phyloP scores from a whole-genome alignment of 2,888 invertebrate species.

The Drosophila nigritarsus region DNA sequence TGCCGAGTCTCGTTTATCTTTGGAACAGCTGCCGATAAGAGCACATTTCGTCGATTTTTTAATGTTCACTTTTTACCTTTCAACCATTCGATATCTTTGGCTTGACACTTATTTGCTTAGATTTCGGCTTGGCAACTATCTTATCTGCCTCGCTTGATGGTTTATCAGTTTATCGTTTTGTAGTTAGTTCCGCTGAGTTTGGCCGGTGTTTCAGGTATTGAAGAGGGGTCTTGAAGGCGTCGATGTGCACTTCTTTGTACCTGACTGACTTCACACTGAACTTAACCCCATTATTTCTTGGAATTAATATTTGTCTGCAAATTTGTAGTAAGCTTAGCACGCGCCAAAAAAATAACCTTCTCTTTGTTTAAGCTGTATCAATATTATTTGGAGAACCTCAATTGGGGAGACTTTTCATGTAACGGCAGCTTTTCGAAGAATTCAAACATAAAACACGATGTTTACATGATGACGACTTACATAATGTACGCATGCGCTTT shows the following conservation, averaged over 20 bases:
- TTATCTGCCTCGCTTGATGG: slow-evolving; percentile 42
- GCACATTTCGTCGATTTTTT: slow-evolving; percentile 17
- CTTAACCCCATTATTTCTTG: slow-evolving; percentile 72
- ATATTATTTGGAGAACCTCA: slow-evolving; percentile 34
- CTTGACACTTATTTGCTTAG: slow-evolving; percentile 62
- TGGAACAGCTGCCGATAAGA: slow-evolving; percentile 66
- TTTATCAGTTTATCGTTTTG: slow-evolving; percentile 45
- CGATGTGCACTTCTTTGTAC: slow-evolving; percentile 44
- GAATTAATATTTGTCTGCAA: slow-evolving; percentile 54
- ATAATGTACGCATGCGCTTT: not conserved
- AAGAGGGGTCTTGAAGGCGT: not conserved
- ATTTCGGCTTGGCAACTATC: slow-evolving; percentile 58
- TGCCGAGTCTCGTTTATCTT: slow-evolving; percentile 61
- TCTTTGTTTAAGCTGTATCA: slow-evolving; percentile 47
- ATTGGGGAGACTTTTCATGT: slow-evolving; percentile 20
- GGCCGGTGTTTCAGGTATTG: slow-evolving; percentile 4
- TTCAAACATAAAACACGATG: not conserved
- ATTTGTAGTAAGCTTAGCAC: slow-evolving; percentile 70
- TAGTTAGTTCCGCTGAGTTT: slow-evolving; percentile 2
- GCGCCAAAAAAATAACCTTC: slow-evolving; percentile 53
- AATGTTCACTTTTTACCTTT: slow-evolving; percentile 25
- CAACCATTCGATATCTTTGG: slow-evolving; percentile 38
- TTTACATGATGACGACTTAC: not conserved
- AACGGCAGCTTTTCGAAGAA: slow-evolving; percentile 25
- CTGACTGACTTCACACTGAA: slow-evolving; percentile 64